Base-by-base conservation (phyloP, 2,113 vertebrate genomes). In the Trichechus manatus region DNA sequence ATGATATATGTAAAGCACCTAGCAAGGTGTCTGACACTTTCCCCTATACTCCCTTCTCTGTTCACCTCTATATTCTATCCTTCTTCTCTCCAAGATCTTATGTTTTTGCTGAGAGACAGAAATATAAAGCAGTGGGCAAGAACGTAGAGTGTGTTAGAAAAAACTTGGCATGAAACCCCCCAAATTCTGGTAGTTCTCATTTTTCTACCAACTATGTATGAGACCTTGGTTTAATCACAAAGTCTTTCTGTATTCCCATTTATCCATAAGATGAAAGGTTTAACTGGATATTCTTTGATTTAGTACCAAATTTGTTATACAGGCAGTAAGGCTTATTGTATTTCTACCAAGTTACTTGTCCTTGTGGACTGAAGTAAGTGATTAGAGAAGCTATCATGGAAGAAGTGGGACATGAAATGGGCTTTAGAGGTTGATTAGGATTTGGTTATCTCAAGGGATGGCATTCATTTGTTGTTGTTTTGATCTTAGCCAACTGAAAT, bases 381-480 rank as follows among this genome's bases (percentile, higher is more conserved):
- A 74, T 83, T 72, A 68, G 27, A 14, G 6, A 86, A 59, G 22
- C 10, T 82, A 75, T 39, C 42, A 56, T 42, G 56, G 59, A 84
- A 89, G n/a, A 93, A 96, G 25, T 9, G 7, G 31, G 17, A 72
- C 31, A 77, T 77, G 22, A 53, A 77, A 42, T 82, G 39, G 39
- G 29, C 27, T 91, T 84, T 87, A 92, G 63, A 91, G 63, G 19
- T 89, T 75, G 63, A 93, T 72, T 90, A 87, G 72, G 17, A 59
- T 82, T 90, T 96, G 68, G n/a, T 79, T 87, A 81, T 61, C 77
- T 93, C 29, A 72, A 66, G 33, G 25, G 27, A 82, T 91, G 27
- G 29, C 27, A 91, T 81, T 68, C 47, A 9, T 85, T 97, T 91
- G 36, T 91, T 97, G 39, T 61, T 89, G 66, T 87, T 96, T 94